phyloP scores from a whole-genome alignment of 2,797 vertebrate species.

The Gallinago nigripennis region DNA sequence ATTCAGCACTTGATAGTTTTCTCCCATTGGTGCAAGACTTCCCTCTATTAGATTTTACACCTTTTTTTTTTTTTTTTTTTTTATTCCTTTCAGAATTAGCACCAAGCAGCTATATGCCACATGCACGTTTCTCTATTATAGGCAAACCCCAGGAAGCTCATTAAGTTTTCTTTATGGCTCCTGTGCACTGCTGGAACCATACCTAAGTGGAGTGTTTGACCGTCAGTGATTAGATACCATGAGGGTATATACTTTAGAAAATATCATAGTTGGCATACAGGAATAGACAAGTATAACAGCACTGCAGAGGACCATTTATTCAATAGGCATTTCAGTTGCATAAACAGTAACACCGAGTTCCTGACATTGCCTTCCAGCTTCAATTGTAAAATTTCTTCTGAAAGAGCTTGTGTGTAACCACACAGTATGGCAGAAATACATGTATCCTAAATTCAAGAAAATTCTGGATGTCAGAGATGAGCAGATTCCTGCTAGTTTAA shows the following conservation, averaged over 20 bases:
- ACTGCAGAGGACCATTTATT: constrained; percentile 7
- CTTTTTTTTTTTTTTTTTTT: neutral
- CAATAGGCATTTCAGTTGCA: neutral
- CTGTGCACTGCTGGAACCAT: constrained; percentile 38
- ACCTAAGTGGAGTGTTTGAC: constrained; percentile 19
- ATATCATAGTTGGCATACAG: neutral
- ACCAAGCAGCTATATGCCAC: neutral
- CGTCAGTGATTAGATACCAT: constrained; percentile 33
- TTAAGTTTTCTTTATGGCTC: constrained; percentile 51
- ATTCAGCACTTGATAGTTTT: neutral
- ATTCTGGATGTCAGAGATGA: neutral
- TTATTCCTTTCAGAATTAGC: neutral
- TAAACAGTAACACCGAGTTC: neutral
- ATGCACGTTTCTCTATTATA: neutral
- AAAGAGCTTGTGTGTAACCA: neutral
- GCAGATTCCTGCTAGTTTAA: neutral
- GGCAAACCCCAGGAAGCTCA: constrained; percentile 36
- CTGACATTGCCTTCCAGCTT: neutral
- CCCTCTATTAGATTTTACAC: neutral
- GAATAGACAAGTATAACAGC: neutral
- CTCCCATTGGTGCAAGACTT: neutral
- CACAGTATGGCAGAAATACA: neutral
- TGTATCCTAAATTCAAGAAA: neutral
- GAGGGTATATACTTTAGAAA: constrained; percentile 15
- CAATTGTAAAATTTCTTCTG: neutral